Base-by-base conservation (phyloP, 2,888 invertebrate genomes). In the Cinara cedri region DNA sequence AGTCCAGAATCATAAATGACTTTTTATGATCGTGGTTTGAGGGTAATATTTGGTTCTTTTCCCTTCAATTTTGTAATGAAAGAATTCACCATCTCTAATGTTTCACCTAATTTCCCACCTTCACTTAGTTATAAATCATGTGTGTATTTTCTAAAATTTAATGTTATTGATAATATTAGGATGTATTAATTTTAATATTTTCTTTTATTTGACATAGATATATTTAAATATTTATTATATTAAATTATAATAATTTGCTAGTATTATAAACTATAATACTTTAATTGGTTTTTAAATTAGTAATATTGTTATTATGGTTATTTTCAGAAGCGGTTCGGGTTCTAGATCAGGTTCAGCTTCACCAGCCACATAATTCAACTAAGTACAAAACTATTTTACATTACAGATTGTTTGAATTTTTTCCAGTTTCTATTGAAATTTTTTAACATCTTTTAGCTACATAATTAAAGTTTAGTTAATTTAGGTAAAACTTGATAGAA, bases 291-390 rank as follows among this genome's bases (percentile, higher is more conserved):
- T 46, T 42, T 42, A 42, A 60, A 60, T 54, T 46, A 13, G 6
- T 46, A 3, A 24, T 44, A 3, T 26, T 46, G 9, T 13, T 16
- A 34, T n/a, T 42, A 3, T 63, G 49, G n/a, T 49, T 60, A 8
- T 78, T 78, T 78, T 57, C 51, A 78, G 76, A 42, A 78, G 76
- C 42, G 81, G 83, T 71, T 84, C 85, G 68, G 84, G 85, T 34
- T 86, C 86, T 3, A 84, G 84, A 81, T 88, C 88, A n/a, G 84
- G 87, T 49, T 87, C 86, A 6, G 55, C 57, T 46, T 74, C 81
- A 49, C 74, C 81, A 14, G 54, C 19, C n/a, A 70, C 19, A 19
- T 57, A 62, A 60, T 51, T 14, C 19, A 62, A 72, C 19, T 34
- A 51, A n/a, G 34, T n/a, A 34, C 49, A 57, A 13, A 46, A n/a